These are phyloP conservation scores for Trichonephila clavata DNA, from an alignment of 1,140 invertebrate genomes.

Conservation along the genomic window DNA sequence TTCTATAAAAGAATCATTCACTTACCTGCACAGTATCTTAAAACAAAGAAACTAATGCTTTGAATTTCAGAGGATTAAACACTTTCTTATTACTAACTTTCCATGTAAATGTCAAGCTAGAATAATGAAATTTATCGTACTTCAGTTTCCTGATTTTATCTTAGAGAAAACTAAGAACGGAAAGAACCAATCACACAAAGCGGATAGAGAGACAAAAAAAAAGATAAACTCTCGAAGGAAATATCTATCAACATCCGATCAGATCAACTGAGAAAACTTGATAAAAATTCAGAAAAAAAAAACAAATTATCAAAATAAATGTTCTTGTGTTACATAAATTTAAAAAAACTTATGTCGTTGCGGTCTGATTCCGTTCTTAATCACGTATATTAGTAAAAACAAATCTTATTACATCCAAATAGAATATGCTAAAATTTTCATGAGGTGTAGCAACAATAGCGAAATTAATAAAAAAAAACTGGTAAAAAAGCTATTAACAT, in stretches of 20 bases:
- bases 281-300: not conserved
- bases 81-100: not conserved
- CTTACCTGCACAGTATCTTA: too few species aligned
- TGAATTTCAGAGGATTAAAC: not conserved
- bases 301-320: not conserved
- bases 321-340: not conserved
- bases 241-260: slow-evolving; percentile 34
- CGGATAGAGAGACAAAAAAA: not conserved
- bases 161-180: not conserved
- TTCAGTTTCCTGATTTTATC: not conserved
- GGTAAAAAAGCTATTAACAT: too few species aligned
- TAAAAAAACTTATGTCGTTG: not conserved
- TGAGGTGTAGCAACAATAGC: too few species aligned
- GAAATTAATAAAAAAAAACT: too few species aligned
- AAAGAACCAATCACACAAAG: slow-evolving; percentile 8
- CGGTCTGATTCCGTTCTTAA: not conserved
- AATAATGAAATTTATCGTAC: not conserved
- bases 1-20: too few species aligned
- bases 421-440: too few species aligned
- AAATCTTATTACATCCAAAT: too few species aligned
- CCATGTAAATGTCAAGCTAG: not conserved
- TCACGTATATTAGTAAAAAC: too few species aligned
- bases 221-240: slow-evolving; percentile 4
- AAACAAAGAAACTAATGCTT: too few species aligned
- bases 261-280: slow-evolving; percentile 13